Conservation (phyloP, 2,797 vertebrate genomes). For the Lepilemur septentrionalis region DNA sequence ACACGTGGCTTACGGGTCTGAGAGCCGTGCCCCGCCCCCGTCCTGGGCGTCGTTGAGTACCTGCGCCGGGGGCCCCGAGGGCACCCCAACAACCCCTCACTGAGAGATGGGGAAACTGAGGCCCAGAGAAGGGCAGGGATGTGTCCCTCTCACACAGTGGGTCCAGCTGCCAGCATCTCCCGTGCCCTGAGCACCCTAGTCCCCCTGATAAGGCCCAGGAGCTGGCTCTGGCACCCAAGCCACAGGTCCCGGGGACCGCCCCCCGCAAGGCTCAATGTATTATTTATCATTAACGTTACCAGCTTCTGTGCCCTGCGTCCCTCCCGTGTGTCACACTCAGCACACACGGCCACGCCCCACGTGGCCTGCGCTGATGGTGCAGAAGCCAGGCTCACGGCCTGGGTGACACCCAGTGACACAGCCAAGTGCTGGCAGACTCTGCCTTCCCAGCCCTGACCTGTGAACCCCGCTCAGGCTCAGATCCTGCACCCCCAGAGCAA, state of each 20-base stretch:
- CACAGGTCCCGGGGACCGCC: accelerated
- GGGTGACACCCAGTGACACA: accelerated
- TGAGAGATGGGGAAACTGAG: background rate
- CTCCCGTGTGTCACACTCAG: accelerated
- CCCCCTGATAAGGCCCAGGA: background rate
- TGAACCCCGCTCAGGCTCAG: background rate
- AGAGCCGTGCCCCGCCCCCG: background rate
- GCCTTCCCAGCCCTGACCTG: accelerated
- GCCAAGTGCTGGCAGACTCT: background rate
- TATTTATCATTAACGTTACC: too few relatives aligned
- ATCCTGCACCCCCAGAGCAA: background rate
- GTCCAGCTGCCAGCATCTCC: too few relatives aligned
- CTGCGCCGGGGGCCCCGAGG: background rate
- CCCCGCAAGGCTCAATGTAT: background rate
- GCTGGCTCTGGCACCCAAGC: accelerated
- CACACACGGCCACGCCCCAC: accelerated
- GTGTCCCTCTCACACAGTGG: accelerated
- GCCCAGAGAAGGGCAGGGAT: accelerated
- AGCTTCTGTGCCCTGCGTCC: accelerated
- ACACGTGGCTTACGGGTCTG: background rate
- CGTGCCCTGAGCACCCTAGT: accelerated
- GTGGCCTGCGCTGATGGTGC: accelerated
- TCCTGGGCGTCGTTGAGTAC: background rate
- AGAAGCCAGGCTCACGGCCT: background rate
- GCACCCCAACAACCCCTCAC: accelerated